These are phyloP conservation scores for Nicator chloris DNA, from an alignment of 2,113 vertebrate species.

Conservation along the genomic window DNA sequence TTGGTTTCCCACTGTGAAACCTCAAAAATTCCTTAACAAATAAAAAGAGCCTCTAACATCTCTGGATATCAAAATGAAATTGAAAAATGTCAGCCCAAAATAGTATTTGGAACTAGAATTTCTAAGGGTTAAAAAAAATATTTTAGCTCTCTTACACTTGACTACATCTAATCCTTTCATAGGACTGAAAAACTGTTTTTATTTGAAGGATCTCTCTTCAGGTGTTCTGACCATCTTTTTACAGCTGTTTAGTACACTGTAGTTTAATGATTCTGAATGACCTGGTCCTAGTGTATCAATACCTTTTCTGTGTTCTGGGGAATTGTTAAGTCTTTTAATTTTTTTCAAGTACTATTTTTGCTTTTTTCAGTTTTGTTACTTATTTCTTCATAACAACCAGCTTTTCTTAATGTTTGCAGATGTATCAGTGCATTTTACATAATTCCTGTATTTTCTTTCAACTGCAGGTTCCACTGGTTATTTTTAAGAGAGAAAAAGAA, in stretches of 20 bases:
- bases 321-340: neutral
- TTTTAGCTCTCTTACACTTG: neutral
- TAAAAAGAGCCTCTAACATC: neutral
- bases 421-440: neutral
- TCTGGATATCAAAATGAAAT: neutral
- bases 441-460: neutral
- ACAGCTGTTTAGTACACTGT: neutral
- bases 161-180: neutral
- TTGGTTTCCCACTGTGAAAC: neutral
- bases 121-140: neutral
- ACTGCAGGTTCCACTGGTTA: constrained; percentile 89
- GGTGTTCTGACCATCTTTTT: neutral
- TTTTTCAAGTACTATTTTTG: neutral
- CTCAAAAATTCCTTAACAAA: neutral
- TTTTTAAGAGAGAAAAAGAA: constrained; percentile 97
- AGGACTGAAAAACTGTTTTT: neutral
- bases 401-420: neutral
- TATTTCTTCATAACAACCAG: neutral
- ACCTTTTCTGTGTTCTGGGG: neutral
- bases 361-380: neutral
- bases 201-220: neutral
- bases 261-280: neutral
- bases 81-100: neutral
- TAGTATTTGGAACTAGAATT: neutral
- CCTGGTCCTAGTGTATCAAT: neutral